Evolutionary conservation across 92 coral and sea anemone genomes (phyloP).

Genomic region (Umimayanthus chanpuru): DNA sequence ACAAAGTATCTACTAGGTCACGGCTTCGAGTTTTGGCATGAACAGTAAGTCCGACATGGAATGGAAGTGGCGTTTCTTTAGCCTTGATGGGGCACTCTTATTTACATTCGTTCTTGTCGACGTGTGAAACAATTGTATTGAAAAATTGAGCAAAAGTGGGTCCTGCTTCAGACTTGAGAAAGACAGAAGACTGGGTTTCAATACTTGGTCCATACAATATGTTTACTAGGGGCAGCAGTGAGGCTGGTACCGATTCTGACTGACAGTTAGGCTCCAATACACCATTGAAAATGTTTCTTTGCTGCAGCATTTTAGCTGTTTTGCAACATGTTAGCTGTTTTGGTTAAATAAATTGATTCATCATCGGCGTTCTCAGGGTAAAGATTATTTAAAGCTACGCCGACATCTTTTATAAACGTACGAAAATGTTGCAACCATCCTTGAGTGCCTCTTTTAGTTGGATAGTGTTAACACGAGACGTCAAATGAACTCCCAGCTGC

Average conservation of each 20-base stretch:
- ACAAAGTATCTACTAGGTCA: slow-evolving; percentile 59
- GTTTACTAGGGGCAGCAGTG: slow-evolving; percentile 57
- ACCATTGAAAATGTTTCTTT: slow-evolving; percentile 48
- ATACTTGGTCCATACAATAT: slow-evolving; percentile 70
- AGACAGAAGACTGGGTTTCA: slow-evolving; percentile 48
- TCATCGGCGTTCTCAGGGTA: slow-evolving; percentile 49
- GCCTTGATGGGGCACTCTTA: slow-evolving; percentile 52
- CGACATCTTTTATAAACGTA: slow-evolving; percentile 55
- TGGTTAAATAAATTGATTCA: slow-evolving; percentile 62
- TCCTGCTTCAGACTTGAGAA: slow-evolving; percentile 46
- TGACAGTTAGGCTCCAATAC: slow-evolving; percentile 59
- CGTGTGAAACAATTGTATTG: slow-evolving; percentile 55
- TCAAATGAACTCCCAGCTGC: slow-evolving; percentile 42
- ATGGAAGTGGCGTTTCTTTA: slow-evolving; percentile 63
- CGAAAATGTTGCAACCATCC: slow-evolving; percentile 45
- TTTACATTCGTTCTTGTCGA: slow-evolving; percentile 40
- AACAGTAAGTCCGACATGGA: slow-evolving; percentile 54
- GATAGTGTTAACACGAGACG: slow-evolving; percentile 43
- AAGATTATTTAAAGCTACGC: slow-evolving; percentile 47
- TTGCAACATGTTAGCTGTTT: slow-evolving; percentile 66
- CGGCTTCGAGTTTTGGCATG: slow-evolving; percentile 73
- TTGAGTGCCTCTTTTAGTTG: slow-evolving; percentile 36
- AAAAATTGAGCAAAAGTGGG: slow-evolving; percentile 64
- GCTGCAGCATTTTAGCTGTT: slow-evolving; percentile 52
- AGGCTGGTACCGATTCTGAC: slow-evolving; percentile 54